Evolutionary conservation across 2,888 invertebrate species (phyloP).

Genomic region (Synergus umbraculus): DNA sequence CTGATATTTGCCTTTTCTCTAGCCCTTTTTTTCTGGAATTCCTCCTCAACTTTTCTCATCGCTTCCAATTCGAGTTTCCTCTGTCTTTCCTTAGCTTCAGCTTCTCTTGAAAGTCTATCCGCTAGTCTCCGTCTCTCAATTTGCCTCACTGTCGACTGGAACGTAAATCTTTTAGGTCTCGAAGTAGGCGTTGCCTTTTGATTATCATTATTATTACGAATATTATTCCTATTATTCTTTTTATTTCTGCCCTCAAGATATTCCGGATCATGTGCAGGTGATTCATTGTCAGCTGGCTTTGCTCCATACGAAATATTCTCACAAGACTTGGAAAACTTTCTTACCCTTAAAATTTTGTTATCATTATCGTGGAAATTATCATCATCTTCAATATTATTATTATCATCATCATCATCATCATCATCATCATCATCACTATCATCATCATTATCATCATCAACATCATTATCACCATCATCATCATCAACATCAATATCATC

Average conservation of each 20-base stretch:
- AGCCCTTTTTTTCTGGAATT: conserved; percentile 91
- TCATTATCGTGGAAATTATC: no score
- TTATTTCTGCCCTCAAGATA: conserved; percentile 71
- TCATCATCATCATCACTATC: no score
- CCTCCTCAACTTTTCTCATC: conserved; percentile 91
- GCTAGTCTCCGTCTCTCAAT: conserved; percentile 86
- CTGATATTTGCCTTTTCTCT: conserved; percentile 87
- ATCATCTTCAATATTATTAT: no score
- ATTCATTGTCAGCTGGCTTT: conserved; percentile 54
- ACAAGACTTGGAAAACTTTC: conserved; percentile 77
- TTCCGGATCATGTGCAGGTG: conserved; percentile 64
- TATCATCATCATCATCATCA: no score
- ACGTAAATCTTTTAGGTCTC: conserved; percentile 85
- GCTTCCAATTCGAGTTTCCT: conserved; percentile 88
- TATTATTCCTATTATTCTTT: conserved; percentile 67
- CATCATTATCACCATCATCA: no score
- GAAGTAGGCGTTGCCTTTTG: neutral
- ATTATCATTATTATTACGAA: neutral
- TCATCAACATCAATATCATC: neutral
- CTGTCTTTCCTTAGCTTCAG: conserved; percentile 87
- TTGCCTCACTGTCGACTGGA: conserved; percentile 91
- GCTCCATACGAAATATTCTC: conserved; percentile 74
- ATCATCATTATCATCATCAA: no score
- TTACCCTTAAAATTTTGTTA: conserved; percentile 44
- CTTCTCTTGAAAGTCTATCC: conserved; percentile 87